Conservation (phyloP, 2,113 vertebrate species). For the Microcebus tavaratra region DNA sequence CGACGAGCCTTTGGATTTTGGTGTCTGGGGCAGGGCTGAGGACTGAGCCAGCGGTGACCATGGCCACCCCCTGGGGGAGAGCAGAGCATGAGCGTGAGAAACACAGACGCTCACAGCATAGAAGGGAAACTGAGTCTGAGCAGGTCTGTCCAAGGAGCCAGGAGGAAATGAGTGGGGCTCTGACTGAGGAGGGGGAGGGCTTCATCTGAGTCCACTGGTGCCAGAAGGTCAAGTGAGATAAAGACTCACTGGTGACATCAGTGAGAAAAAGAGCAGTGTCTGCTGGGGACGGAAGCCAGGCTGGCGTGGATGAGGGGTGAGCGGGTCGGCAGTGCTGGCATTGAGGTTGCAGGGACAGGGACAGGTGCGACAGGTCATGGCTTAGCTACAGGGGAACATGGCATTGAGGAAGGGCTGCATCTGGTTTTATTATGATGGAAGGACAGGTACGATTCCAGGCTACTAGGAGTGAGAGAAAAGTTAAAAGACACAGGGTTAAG, state of each 20-base stretch:
- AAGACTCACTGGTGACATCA: not conserved
- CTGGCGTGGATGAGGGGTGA: not conserved
- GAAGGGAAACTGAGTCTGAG: not conserved
- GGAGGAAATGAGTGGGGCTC: not conserved
- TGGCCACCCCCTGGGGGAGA: rapidly evolving
- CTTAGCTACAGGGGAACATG: too few relatives aligned
- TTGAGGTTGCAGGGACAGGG: not conserved
- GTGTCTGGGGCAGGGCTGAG: not conserved
- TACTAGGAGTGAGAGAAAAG: not conserved
- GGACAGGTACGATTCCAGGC: not conserved
- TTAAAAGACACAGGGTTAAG: not conserved
- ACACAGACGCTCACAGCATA: not conserved
- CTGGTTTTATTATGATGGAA: not conserved
- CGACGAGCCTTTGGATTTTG: not conserved
- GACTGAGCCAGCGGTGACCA: not conserved
- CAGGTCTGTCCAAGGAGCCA: not conserved
- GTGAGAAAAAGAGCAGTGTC: not conserved
- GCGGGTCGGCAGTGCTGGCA: not conserved
- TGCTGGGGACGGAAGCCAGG: too few relatives aligned
- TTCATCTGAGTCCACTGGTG: not conserved
- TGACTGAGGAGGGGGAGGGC: not conserved
- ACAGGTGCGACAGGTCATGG: not conserved
- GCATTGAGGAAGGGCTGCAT: not conserved
- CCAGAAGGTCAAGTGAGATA: not conserved
- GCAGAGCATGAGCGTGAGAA: not conserved